Conservation (phyloP, 2,888 invertebrate genomes). For the Keiferia lycopersicella region DNA sequence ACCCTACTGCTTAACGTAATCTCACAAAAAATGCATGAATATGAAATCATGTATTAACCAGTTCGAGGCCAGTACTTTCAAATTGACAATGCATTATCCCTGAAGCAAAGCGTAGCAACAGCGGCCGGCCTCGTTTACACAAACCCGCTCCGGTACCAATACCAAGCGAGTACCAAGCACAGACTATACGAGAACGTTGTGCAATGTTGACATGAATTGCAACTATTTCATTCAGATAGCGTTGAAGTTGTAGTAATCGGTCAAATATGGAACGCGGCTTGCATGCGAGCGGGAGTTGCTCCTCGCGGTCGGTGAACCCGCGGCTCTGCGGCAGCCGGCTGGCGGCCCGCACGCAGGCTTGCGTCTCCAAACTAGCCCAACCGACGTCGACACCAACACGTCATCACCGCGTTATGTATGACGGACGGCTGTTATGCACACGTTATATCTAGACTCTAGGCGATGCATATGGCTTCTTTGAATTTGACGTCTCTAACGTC, state of each 20-base stretch:
- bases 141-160: conserved; percentile 14
- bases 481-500: not conserved
- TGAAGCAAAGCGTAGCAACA: conserved; percentile 19
- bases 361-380: conserved; percentile 40
- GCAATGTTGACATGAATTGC: conserved; percentile 29
- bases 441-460: not conserved
- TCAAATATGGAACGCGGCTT: conserved; percentile 57
- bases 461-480: not conserved
- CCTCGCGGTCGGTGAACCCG: conserved; percentile 69
- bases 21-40: conserved; percentile 1
- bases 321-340: conserved; percentile 38
- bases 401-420: conserved; percentile 31
- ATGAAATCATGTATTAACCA: conserved; percentile 6
- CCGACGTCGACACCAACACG: conserved; percentile 32
- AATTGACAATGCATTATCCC: conserved; percentile 19
- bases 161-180: conserved; percentile 10
- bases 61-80: conserved; percentile 19
- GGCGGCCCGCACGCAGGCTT: conserved; percentile 35
- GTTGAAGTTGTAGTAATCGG: conserved; percentile 59
- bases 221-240: conserved; percentile 33
- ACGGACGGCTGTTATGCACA: conserved; percentile 8
- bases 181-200: conserved; percentile 17
- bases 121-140: conserved; percentile 12
- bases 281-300: conserved; percentile 49
- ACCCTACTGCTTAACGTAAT: not conserved